Percentiles rank a stretch among this genome's conserved stretches.
These are phyloP conservation scores for Drosophila arawakana DNA, from an alignment of 1,140 invertebrate genomes.

Conservation along the genomic window DNA sequence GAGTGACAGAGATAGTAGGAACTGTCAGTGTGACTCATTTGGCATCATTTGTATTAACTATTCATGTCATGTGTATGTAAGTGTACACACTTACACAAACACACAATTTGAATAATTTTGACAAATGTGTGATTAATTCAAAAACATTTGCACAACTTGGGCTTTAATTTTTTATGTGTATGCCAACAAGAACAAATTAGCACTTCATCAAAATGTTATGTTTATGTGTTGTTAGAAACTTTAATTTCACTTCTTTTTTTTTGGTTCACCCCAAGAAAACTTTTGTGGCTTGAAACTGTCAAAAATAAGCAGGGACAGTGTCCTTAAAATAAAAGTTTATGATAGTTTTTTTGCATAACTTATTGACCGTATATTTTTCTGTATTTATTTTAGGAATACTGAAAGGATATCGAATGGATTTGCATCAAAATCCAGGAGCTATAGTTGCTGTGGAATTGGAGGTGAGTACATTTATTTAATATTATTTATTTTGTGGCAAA, in stretches of 20 bases:
- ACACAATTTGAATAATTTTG: slow-evolving; percentile 76
- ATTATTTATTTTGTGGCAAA: too few relatives aligned
- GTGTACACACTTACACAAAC: slow-evolving; percentile 5
- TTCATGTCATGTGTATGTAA: slow-evolving; percentile 53
- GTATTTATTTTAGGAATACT: not conserved
- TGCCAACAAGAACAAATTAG: slow-evolving; percentile 60
- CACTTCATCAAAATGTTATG: slow-evolving; percentile 60
- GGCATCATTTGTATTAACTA: slow-evolving; percentile 69
- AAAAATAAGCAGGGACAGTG: not conserved
- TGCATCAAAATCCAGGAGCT: too few relatives aligned
- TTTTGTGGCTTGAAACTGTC: slow-evolving; percentile 18
- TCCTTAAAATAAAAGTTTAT: not conserved
- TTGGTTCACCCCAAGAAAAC: not conserved
- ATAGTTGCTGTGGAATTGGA: too few relatives aligned
- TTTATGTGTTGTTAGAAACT: slow-evolving; percentile 9
- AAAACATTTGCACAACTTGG: slow-evolving; percentile 67
- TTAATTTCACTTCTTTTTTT: slow-evolving; percentile 2
- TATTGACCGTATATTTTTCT: slow-evolving; percentile 4
- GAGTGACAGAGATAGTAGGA: slow-evolving; percentile 3
- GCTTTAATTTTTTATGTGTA: slow-evolving; percentile 62
- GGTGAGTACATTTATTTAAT: too few relatives aligned
- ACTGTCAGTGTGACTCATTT: slow-evolving; percentile 33
- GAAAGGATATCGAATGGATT: not conserved
- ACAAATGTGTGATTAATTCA: slow-evolving; percentile 80
- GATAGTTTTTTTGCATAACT: not conserved